These are phyloP conservation scores for Leucopternis melanops DNA, from an alignment of 2,113 vertebrate species.

Conservation along the genomic window DNA sequence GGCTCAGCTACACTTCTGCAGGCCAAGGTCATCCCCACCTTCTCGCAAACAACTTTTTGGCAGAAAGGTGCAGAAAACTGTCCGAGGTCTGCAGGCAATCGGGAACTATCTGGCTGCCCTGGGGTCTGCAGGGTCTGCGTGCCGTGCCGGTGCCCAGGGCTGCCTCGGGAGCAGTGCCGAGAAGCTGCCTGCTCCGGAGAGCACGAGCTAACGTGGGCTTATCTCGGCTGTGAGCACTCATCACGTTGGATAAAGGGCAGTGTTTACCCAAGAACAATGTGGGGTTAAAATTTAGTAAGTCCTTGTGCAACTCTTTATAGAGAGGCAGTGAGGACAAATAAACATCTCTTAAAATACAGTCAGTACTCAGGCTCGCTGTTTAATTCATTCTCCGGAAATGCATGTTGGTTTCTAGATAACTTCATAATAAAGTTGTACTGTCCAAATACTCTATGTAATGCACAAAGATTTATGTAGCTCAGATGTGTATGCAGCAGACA, in stretches of 20 bases:
- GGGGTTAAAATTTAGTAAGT: slow-evolving; percentile 37
- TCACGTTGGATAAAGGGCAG: neutral
- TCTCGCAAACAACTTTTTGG: neutral
- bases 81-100: neutral
- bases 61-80: neutral
- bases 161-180: neutral
- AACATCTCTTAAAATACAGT: slow-evolving; percentile 13
- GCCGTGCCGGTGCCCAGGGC: neutral
- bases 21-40: neutral
- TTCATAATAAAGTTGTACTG: neutral
- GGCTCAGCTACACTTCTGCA: neutral
- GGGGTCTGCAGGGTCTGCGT: neutral
- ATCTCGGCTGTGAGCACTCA: rapidly evolving
- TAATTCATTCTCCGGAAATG: slow-evolving; percentile 12
- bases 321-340: slow-evolving; percentile 43
- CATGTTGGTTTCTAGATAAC: neutral
- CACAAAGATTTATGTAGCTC: neutral
- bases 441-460: neutral
- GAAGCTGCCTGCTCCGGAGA: neutral
- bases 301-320: slow-evolving; percentile 37
- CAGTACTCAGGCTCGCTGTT: neutral
- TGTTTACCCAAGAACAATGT: slow-evolving; percentile 25
- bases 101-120: neutral
- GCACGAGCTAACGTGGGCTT: neutral
- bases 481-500: neutral